phyloP scores from a whole-genome alignment of 35 echinoderm and acorn worm species.

The Diadema setosum region DNA sequence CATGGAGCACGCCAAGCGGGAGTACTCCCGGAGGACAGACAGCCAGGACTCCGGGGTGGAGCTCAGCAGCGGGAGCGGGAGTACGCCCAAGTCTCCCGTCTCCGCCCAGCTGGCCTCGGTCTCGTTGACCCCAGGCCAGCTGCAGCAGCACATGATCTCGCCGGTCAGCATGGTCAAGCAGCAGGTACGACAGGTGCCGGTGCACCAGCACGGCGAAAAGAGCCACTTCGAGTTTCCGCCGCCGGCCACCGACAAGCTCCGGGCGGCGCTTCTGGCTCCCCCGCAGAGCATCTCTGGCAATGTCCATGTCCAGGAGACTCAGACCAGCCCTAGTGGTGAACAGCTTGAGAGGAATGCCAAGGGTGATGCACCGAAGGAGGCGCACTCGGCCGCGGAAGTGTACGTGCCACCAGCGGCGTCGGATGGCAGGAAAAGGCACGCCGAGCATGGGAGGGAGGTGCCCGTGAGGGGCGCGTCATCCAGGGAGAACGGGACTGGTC shows the following conservation, averaged over 20 bases:
- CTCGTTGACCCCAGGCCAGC: slow-evolving; percentile 16
- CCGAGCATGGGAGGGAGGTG: not conserved
- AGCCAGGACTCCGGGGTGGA: slow-evolving; percentile 87
- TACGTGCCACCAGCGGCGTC: not conserved
- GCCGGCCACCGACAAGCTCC: slow-evolving; percentile 65
- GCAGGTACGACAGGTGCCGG: not conserved
- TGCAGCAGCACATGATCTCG: slow-evolving; percentile 51
- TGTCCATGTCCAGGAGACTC: slow-evolving; percentile 37
- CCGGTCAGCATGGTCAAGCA: slow-evolving; percentile 53
- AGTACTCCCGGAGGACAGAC: slow-evolving; percentile 46
- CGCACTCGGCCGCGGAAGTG: not conserved
- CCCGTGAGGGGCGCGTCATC: not conserved
- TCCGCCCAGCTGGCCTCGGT: slow-evolving; percentile 58
- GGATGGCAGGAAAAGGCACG: not conserved
- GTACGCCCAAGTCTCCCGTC: slow-evolving; percentile 44
- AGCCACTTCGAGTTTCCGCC: slow-evolving; percentile 68
- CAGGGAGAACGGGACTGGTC: not conserved
- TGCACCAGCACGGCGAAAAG: not conserved
- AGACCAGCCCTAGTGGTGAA: slow-evolving; percentile 56
- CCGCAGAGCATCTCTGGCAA: not conserved
- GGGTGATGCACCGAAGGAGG: not conserved
- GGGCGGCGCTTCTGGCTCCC: slow-evolving; percentile 77
- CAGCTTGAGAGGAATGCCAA: slow-evolving; percentile 14
- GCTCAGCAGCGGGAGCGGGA: slow-evolving; percentile 18
- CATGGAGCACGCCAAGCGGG: slow-evolving; percentile 57